Evolutionary conservation across 2,797 vertebrate genomes (phyloP), one percentile per base, ranked within the genome.

Genomic region (Melanotaenia nigrans): DNA sequence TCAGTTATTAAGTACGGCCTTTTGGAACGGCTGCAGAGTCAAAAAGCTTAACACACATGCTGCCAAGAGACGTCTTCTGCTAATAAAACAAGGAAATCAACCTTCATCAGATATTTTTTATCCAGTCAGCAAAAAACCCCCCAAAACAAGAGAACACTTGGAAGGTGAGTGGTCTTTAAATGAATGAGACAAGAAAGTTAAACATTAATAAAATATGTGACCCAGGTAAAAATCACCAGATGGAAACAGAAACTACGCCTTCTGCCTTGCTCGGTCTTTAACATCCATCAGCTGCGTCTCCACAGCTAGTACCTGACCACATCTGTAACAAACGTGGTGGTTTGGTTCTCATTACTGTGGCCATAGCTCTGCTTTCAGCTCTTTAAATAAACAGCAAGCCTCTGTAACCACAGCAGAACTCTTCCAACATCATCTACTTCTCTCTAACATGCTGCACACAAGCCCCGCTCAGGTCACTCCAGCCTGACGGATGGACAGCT

Each of bases 361-460:
- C 85, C 77, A 78, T 64, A 68, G 84, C 84, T 81, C 47, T 82
- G 71, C 79, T 75, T 87, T 68, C 87, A 77, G 79, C 89, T 93
- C 87, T 89, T 86, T 91, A 94, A 94, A 94, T 93, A 94, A 94
- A 93, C 91, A 82, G 45, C 1, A 45, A 66, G 71, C 81, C 86
- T 85, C 71, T 69, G 82, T 81, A 87, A 88, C 88, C 85, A 57
- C 90, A 86, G 81, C 75, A 75, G 58, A 75, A 45, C 74, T 79
- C 82, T 85, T 86, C 82, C 75, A 56, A 83, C 91, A 85, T 81
- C 84, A 75, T 81, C 90, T 80, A 75, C 86, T 55, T 68, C 65
- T 82, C 83, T 79, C 74, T 75, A 74, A 86, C 68, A 79, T 68
- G 79, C 68, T 61, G 76, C 81, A 74, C 82, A 61, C 74, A 12